A percentile compares a stretch with the other conserved stretches of the same genome.
These are phyloP conservation scores for Lontra canadensis DNA, from an alignment of 2,113 vertebrate genomes.

Conservation along the genomic window DNA sequence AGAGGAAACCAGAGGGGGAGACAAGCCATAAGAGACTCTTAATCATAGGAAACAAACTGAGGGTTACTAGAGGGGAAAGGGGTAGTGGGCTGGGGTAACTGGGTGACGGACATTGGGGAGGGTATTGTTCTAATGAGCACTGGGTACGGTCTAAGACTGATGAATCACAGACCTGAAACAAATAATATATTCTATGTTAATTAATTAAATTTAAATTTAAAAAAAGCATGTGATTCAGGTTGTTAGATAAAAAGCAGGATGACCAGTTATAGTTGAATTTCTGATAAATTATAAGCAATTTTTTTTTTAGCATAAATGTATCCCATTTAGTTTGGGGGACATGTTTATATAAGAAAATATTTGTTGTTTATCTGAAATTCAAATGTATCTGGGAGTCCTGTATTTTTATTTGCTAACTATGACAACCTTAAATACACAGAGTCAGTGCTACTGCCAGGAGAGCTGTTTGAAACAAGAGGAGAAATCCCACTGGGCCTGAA, in stretches of 20 bases:
- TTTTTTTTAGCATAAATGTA: not conserved
- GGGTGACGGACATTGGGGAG: not conserved
- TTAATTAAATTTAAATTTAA: not conserved
- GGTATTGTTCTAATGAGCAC: not conserved
- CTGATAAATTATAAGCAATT: not conserved
- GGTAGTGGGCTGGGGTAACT: not conserved
- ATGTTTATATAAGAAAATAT: not conserved
- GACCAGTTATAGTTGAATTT: not conserved
- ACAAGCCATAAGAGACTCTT: not conserved
- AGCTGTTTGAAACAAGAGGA: not conserved
- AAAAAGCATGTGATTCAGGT: not conserved
- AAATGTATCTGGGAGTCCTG: not conserved
- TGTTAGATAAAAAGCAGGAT: not conserved
- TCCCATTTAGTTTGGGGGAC: not conserved
- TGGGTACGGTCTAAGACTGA: not conserved
- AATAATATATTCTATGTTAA: not conserved
- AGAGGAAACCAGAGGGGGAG: not conserved
- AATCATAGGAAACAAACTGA: not conserved
- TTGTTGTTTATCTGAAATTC: not conserved
- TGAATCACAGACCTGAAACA: not conserved
- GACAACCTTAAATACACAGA: not conserved
- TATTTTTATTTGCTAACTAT: slow-evolving; percentile 4
- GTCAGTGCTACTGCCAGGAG: not conserved
- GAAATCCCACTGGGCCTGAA: not conserved
- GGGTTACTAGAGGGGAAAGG: not conserved